Base-by-base conservation (phyloP, 2,797 vertebrate species). In the Chanos chanos region DNA sequence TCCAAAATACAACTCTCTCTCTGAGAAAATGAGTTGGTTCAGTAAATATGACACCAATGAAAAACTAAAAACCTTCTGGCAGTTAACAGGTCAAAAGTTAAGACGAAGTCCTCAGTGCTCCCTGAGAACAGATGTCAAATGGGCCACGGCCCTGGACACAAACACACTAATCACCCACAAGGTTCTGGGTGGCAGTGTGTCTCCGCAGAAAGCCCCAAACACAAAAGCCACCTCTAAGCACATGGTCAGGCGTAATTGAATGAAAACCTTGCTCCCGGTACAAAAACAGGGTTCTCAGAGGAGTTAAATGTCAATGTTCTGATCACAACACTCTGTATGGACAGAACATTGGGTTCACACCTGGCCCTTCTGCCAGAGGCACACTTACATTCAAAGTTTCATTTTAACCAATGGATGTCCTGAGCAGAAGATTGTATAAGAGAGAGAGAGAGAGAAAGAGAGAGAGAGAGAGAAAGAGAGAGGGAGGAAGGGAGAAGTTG, bases 401-500 rank as follows among this genome's bases (percentile, higher is more conserved):
- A n/a, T n/a, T n/a, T n/a, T n/a, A n/a, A n/a, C n/a, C 2, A 24
- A 43, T 7, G 25, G 16, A 45, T 13, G 5, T 3, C n/a, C n/a
- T n/a, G n/a, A 39, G 24, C 16, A 21, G 33, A 4, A 50, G 13
- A 27, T 24, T 36, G 6, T 31, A 52, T 47, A 7, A 34, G 48
- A 47, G 5, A 22, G 33, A 30, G 12, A 33, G 16, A 34, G 6
- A 15, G 1, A 7, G n/a, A 45, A 21, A 52, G 15, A 28, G n/a
- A 9, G 12, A 19, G 52, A 12, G 3, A 50, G 27, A 27, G 15
- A 41, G 10, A 41, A 7, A 48, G 5, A 27, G 62, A 60, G 18
- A 64, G 40, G 49, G 1, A 21, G 36, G 44, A 55, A 72, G 63
- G 36, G 58, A 75, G 75, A 66, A 81, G 72, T 72, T 78, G 75